These are phyloP conservation scores for Mimachlamys varia DNA, from an alignment of 2,888 invertebrate genomes.

Conservation along the genomic window DNA sequence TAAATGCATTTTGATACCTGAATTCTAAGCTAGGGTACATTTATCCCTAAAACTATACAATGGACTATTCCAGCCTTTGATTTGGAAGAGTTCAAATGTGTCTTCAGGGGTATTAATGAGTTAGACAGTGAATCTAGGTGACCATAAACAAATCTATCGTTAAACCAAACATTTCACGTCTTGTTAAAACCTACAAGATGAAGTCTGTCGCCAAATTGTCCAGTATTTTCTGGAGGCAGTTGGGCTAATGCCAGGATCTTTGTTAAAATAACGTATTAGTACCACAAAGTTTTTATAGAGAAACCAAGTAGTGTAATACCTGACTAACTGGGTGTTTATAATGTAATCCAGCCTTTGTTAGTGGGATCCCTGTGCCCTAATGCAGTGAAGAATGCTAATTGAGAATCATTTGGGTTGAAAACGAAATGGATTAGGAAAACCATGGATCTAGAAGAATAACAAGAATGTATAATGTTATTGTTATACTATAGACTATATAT, in stretches of 20 bases:
- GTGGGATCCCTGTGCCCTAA: neutral
- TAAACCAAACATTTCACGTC: neutral
- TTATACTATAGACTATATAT: neutral
- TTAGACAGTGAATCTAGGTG: no score
- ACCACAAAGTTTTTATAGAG: neutral
- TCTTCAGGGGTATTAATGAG: no score
- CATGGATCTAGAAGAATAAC: neutral
- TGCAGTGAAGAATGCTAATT: neutral
- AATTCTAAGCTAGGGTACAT: no score
- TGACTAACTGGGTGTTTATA: neutral
- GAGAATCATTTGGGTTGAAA: neutral
- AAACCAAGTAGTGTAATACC: neutral
- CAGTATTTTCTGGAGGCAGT: neutral
- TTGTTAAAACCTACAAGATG: neutral
- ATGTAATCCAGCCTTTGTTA: neutral
- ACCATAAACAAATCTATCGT: no score
- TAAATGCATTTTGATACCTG: no score
- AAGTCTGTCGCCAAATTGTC: slow-evolving; percentile 26
- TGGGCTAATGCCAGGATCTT: slow-evolving; percentile 12
- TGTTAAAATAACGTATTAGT: neutral
- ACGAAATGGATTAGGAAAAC: neutral
- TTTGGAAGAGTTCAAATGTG: no score
- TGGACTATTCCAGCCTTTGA: no score
- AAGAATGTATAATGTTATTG: neutral
- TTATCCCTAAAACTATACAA: no score